Evolutionary conservation across 2,888 invertebrate genomes (phyloP).

Genomic region (Bursaphelenchus okinawaensis): DNA sequence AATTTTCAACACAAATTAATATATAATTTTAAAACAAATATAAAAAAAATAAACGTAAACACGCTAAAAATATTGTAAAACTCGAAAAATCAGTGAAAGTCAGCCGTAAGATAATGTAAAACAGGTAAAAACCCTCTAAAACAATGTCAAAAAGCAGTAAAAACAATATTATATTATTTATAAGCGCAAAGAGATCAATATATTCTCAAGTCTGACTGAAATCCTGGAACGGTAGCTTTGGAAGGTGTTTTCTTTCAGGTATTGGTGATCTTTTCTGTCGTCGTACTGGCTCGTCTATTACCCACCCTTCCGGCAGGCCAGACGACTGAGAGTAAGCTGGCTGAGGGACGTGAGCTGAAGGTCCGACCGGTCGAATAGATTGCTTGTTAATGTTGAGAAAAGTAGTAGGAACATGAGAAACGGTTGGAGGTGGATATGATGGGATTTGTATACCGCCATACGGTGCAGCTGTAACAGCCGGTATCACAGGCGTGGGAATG

Average conservation of each 20-base stretch:
- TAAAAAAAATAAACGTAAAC: neutral
- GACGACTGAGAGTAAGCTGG: slow-evolving; percentile 3
- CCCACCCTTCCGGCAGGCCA: slow-evolving; percentile 6
- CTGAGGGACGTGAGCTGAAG: neutral
- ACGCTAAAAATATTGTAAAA: neutral
- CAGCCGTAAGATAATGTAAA: neutral
- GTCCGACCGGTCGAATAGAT: neutral
- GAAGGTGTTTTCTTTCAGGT: slow-evolving; percentile 5
- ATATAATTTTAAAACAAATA: slow-evolving; percentile 10
- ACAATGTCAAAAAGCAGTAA: slow-evolving; percentile 1
- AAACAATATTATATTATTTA: slow-evolving; percentile 7
- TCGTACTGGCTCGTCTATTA: slow-evolving; percentile 10
- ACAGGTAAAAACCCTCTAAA: neutral
- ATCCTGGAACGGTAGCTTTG: slow-evolving; percentile 30
- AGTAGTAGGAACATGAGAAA: neutral
- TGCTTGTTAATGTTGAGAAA: slow-evolving; percentile 6
- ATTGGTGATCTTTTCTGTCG: neutral
- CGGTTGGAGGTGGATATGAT: neutral
- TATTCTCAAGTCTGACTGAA: slow-evolving; percentile 23
- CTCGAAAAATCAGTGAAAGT: neutral
- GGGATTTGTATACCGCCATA: neutral
- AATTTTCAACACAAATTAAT: too few relatives aligned
- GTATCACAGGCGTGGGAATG: neutral
- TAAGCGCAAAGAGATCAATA: neutral
- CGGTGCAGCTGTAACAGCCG: neutral